Conservation (phyloP, 2,888 invertebrate genomes). For the Spisula solida region DNA sequence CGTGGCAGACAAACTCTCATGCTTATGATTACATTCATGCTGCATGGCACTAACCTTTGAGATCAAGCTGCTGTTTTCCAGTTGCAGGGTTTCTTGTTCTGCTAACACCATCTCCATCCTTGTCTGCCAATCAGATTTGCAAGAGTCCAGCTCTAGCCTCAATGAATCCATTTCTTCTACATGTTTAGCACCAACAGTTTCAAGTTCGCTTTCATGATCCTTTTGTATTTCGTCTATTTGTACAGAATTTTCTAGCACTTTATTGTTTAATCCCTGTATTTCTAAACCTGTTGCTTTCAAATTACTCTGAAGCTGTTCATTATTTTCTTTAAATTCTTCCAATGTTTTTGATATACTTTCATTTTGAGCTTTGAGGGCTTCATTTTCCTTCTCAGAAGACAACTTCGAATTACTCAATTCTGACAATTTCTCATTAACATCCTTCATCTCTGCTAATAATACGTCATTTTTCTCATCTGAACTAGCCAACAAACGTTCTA, state of each 20-base stretch:
- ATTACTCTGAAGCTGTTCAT: slow-evolving; percentile 30
- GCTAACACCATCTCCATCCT: slow-evolving; percentile 2
- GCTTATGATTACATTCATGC: slow-evolving; percentile 70
- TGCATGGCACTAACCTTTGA: slow-evolving; percentile 75
- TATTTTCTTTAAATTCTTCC: not conserved
- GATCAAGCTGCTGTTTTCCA: slow-evolving; percentile 47
- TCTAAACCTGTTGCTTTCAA: slow-evolving; percentile 9
- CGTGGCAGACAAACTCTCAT: slow-evolving; percentile 51
- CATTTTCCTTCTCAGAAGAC: not conserved
- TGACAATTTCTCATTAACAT: not conserved
- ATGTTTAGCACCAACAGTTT: slow-evolving; percentile 26
- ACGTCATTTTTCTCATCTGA: slow-evolving; percentile 3
- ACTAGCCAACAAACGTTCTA: slow-evolving; percentile 24
- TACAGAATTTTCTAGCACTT: slow-evolving; percentile 25
- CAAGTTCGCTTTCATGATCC: slow-evolving; percentile 29
- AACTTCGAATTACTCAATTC: slow-evolving; percentile 28
- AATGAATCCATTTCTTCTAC: slow-evolving; percentile 35
- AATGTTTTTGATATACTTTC: slow-evolving; percentile 8
- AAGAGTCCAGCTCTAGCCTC: slow-evolving; percentile 43
- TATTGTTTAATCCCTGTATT: slow-evolving; percentile 27
- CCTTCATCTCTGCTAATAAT: not conserved
- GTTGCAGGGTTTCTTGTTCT: slow-evolving; percentile 17
- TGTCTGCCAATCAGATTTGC: slow-evolving; percentile 32
- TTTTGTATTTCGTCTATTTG: slow-evolving; percentile 32
- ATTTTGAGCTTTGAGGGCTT: slow-evolving; percentile 14